Conservation (phyloP, 2,113 vertebrate species). For the Dasyornis broadbenti region DNA sequence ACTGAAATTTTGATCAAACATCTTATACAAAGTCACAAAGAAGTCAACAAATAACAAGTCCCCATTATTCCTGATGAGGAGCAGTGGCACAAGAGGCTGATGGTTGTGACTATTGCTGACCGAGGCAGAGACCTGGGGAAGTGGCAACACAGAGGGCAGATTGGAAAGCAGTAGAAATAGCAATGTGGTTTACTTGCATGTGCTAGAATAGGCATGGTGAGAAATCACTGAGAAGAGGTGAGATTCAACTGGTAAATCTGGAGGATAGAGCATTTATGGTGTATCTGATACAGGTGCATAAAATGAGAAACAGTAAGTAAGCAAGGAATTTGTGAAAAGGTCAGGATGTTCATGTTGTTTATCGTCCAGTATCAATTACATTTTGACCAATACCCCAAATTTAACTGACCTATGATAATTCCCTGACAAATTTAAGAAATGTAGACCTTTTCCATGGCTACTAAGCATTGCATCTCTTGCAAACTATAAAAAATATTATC, state of each 20-base stretch:
- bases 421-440: neutral
- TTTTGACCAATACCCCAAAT: neutral
- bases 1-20: neutral
- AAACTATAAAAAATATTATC: neutral
- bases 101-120: rapidly evolving
- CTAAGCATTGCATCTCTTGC: neutral
- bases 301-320: neutral
- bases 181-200: neutral
- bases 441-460: neutral
- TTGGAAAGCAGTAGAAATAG: neutral
- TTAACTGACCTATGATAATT: neutral
- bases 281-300: neutral
- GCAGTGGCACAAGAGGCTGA: neutral
- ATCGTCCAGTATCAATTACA: neutral
- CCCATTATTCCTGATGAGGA: rapidly evolving
- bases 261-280: neutral
- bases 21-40: neutral
- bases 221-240: neutral
- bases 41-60: rapidly evolving
- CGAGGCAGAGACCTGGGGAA: neutral
- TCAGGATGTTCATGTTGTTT: neutral
- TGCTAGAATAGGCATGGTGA: neutral
- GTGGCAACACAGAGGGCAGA: neutral
- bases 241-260: neutral
- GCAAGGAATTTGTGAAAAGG: neutral